Base-by-base conservation (phyloP, 1,140 invertebrate genomes). In the Chionoecetes opilio region DNA sequence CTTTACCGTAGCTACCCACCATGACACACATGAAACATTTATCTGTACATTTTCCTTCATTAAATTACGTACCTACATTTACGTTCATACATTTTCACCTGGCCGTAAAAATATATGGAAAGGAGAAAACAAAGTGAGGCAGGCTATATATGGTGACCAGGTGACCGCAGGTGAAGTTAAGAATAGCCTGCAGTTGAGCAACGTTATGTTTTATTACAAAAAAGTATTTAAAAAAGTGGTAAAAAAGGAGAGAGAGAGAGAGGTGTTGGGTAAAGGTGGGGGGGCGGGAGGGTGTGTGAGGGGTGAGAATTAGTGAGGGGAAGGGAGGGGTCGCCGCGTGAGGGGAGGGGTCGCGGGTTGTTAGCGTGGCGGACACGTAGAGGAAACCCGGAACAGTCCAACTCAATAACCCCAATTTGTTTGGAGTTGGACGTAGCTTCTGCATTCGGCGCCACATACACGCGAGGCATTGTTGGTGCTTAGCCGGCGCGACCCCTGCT, bases 351-450 rank as follows among this genome's bases (percentile, higher is more conserved):
- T 11, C 32, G 38, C 3, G 26, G 3, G 26, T 46, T 53, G 88
- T 90, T 90, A 31, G 41, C 31, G 88, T 90, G 88, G 38, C 3
- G 41, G 38, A 90, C 88, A 90, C 88, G 88, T 53, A 46, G 11
- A 75, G 38, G 38, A 90, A 90, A 90, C 88, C 88, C 38, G 53
- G 88, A 53, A 41, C 88, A 53, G 88, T 35, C 41, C 88, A 90
- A 90, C 88, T n/a, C 88, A 90, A 90, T 90, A 90, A 90, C 88
- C 38, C 38, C 41, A 90, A 90, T 90, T 90, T 46, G 88, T 90
- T 90, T 90, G 88, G 38, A 90, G 88, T 90, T 90, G 41, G 41
- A 90, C 38, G 88, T 31, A 90, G 88, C 53, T 53, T 29, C 37
- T 90, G 26, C 88, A 90, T 53, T 90, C 88, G 38, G 38, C 38